Percentiles rank a stretch among this genome's conserved stretches.
Evolutionary conservation across 2,888 invertebrate species (phyloP).

Genomic region (Cremastobaeus sp.): DNA sequence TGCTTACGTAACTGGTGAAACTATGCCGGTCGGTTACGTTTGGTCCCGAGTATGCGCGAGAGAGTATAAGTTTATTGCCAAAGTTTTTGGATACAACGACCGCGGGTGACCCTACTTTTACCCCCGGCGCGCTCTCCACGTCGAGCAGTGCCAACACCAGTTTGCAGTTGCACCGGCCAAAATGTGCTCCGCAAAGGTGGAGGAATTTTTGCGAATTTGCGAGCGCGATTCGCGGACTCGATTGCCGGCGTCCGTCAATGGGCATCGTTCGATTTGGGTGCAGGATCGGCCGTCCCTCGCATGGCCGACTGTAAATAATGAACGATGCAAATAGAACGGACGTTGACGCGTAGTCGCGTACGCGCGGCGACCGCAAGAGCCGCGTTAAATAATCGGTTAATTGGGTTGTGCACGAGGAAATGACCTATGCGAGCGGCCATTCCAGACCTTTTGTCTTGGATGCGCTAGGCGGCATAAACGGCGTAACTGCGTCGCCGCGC

Average conservation of each 20-base stretch:
- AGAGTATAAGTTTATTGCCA: slow-evolving; percentile 78
- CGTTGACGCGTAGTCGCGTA: slow-evolving; percentile 38
- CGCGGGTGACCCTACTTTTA: slow-evolving; percentile 74
- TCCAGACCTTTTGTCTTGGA: slow-evolving; percentile 66
- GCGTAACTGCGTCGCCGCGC: slow-evolving; percentile 44
- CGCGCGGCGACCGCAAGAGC: slow-evolving; percentile 49
- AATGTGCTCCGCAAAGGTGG: slow-evolving; percentile 21
- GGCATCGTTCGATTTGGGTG: too few species aligned
- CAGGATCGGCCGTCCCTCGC: too few species aligned
- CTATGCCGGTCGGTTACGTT: slow-evolving; percentile 73
- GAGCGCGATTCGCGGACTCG: too few species aligned
- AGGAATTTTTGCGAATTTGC: slow-evolving; percentile 17
- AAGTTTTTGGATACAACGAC: slow-evolving; percentile 78
- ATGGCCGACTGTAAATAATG: slow-evolving; percentile 15
- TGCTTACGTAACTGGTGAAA: slow-evolving; percentile 75
- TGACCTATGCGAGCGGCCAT: slow-evolving; percentile 71
- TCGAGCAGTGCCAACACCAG: slow-evolving; percentile 49
- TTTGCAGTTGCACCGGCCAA: slow-evolving; percentile 46
- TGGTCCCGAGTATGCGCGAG: slow-evolving; percentile 68
- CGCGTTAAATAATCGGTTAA: slow-evolving; percentile 76
- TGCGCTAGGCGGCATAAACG: slow-evolving; percentile 50
- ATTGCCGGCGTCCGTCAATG: too few species aligned
- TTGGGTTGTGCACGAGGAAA: slow-evolving; percentile 77
- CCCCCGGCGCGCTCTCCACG: slow-evolving; percentile 53
- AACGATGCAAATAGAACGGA: slow-evolving; percentile 22